Evolutionary conservation across 1,140 invertebrate genomes (phyloP), one percentile per base, ranked within the genome.

Genomic region (Apis cerana): DNA sequence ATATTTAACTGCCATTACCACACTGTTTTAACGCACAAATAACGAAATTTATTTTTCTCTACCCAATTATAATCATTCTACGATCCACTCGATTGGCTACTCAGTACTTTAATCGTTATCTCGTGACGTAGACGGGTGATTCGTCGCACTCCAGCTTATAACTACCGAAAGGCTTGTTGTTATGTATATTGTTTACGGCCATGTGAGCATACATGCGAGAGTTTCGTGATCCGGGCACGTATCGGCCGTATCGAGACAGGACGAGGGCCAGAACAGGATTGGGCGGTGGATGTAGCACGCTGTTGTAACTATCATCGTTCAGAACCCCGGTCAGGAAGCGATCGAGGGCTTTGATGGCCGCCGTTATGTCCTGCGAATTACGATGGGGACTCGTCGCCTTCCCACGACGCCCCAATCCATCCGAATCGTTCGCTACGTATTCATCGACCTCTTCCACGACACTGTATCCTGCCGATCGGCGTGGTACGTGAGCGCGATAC

Each of bases 181-280:
- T 96, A 86, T 96, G 95, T 77, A 96, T 95, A 91, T 96, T 96
- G 87, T 96, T 96, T 43, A 94, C 93, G 9, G 95, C 95, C 78
- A 94, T 90, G 89, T 96, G 95, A 2, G 95, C 95, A 82, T 96
- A 96, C 50, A 95, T 85, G 84, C 95, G 95, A 56, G 92, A 92
- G 70, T 94, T 94, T 78, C 93, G 92, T 65, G 85, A 88, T 54
- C 92, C 91, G 54, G 75, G 80, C 88, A 95, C 84, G 86, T 96
- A 96, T 80, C 94, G 93, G 4, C 95, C 95, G 90, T 96, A 96
- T 88, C 96, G 95, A 7, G 95, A 96, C 56, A 96, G 90, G 67
- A 96, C 91, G 54, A 96, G 93, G 58, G 95, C 94, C 13, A 96
- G 87, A 89, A 95, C 90, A 72, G 95, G 95, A 93, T 95, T 95